These are phyloP conservation scores for Archivesica marissinica DNA, from an alignment of 1,140 invertebrate genomes.

Conservation along the genomic window DNA sequence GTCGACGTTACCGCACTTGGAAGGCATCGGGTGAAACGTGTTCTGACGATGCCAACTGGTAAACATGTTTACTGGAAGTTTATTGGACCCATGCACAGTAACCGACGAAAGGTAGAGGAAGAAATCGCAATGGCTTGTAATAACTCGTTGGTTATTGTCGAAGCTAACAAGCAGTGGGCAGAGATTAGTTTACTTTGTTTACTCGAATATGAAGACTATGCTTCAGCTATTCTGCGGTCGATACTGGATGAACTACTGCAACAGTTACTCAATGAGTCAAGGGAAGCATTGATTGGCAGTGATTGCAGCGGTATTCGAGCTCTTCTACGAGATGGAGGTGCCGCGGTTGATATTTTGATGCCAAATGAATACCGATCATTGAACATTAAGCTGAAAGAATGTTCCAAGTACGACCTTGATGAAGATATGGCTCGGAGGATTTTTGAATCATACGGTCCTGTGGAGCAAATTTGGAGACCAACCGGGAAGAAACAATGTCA, in stretches of 20 bases:
- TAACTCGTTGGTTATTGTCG: conserved; percentile 63
- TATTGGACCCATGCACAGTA: conserved; percentile 70
- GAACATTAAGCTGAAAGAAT: conserved; percentile 47
- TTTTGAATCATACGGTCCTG: conserved; percentile 5
- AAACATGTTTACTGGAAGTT: conserved; percentile 65
- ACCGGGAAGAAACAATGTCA: conserved; percentile 27
- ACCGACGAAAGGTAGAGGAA: conserved; percentile 65
- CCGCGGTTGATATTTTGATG: conserved; percentile 58
- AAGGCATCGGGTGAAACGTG: conserved; percentile 47
- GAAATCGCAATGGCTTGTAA: conserved; percentile 25
- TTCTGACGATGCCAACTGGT: conserved; percentile 66
- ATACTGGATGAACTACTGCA: conserved; percentile 29
- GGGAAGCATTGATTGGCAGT: conserved; percentile 55
- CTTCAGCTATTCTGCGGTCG: conserved; percentile 3
- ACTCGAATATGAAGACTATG: neutral
- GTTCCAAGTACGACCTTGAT: neutral
- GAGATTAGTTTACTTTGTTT: conserved; percentile 66
- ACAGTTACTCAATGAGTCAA: conserved; percentile 43
- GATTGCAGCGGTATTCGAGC: conserved; percentile 30
- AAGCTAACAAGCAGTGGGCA: conserved; percentile 67
- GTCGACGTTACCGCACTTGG: conserved; percentile 64
- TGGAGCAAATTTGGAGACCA: neutral
- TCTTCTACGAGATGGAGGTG: conserved; percentile 59
- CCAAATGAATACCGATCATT: conserved; percentile 65
- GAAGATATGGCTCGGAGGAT: conserved; percentile 16